Evolutionary conservation across 2,797 vertebrate species (phyloP).

Genomic region (Poecilia picta): DNA sequence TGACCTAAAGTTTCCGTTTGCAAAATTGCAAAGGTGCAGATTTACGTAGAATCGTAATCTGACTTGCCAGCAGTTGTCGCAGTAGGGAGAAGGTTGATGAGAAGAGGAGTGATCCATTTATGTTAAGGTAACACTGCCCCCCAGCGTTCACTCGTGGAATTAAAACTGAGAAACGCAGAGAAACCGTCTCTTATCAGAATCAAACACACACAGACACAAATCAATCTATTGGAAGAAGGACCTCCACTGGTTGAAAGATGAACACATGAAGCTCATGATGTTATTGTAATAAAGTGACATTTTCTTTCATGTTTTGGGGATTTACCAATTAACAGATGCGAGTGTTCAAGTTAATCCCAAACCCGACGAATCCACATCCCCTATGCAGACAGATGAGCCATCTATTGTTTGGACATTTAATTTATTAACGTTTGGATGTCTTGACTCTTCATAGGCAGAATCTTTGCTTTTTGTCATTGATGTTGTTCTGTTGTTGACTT

Average conservation of each 20-base stretch:
- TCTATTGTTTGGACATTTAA: neutral
- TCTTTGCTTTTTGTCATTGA: neutral
- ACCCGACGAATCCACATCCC: neutral
- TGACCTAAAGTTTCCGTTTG: neutral
- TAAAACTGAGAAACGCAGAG: neutral
- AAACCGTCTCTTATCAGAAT: neutral
- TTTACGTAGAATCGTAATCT: neutral
- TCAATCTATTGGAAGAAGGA: neutral
- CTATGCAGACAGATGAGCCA: neutral
- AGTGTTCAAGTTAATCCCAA: neutral
- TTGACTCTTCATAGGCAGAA: neutral
- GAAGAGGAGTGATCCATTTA: slow-evolving; percentile 8
- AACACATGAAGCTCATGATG: neutral
- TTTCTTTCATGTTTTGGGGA: neutral
- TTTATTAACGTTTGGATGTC: neutral
- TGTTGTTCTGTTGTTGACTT: neutral
- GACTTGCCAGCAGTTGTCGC: neutral
- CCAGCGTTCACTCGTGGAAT: slow-evolving; percentile 52
- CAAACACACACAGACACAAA: neutral
- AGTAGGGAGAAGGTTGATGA: neutral
- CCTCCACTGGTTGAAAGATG: neutral
- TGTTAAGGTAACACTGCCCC: slow-evolving; percentile 68
- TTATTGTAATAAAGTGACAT: neutral
- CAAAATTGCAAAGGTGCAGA: neutral
- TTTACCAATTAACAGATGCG: neutral